Conservation (phyloP, 2,888 invertebrate species). For the Mystacides longicornis region DNA sequence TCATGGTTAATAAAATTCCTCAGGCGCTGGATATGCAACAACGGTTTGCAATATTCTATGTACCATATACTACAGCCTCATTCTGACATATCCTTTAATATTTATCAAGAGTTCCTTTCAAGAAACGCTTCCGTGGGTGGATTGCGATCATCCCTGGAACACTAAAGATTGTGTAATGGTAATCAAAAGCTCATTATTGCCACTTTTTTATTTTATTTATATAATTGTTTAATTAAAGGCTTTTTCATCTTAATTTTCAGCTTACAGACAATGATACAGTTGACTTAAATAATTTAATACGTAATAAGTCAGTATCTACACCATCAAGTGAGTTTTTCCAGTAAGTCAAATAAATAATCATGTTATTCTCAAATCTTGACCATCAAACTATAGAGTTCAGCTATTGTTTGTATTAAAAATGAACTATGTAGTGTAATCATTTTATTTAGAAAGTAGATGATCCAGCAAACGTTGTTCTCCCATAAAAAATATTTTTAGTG, state of each 20-base stretch:
- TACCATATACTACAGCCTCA: conserved; percentile 76
- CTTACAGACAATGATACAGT: conserved; percentile 35
- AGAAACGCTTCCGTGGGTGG: conserved; percentile 65
- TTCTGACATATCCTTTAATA: conserved; percentile 77
- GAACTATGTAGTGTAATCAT: no score
- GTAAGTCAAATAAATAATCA: conserved; percentile 44
- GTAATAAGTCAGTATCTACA: conserved; percentile 47
- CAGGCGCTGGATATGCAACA: conserved; percentile 82
- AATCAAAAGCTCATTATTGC: conserved; percentile 21
- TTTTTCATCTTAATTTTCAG: conserved; percentile 33
- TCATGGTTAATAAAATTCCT: no score
- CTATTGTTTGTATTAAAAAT: no score
- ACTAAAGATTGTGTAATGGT: conserved; percentile 64
- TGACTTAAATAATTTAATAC: conserved; percentile 31
- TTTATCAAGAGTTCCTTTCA: conserved; percentile 68
- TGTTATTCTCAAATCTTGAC: neutral
- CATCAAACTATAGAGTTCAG: neutral
- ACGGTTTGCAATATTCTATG: conserved; percentile 74
- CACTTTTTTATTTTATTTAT: neutral
- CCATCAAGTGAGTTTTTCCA: conserved; percentile 80
- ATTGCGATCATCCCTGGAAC: conserved; percentile 78
- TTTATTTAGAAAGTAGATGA: no score
- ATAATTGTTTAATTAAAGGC: conserved; percentile 11
- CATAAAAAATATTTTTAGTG: no score
- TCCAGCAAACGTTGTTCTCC: no score